A percentile compares a stretch with the other conserved stretches of the same genome.
Conservation (phyloP, 1,140 invertebrate species). For the Leptonema lineaticorne region DNA sequence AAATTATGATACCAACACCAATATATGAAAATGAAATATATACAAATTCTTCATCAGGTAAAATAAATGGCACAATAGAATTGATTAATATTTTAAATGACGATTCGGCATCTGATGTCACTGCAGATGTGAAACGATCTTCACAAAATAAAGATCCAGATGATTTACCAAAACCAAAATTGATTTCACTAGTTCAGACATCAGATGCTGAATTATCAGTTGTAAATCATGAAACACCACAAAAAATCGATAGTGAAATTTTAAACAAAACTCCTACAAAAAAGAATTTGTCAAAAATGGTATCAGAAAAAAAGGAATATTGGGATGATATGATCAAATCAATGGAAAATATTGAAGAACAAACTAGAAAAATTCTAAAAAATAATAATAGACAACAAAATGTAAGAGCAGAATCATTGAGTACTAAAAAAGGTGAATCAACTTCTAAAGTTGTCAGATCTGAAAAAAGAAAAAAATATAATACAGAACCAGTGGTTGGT, state of each 20-base stretch:
- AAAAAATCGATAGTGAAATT: slow-evolving; percentile 5
- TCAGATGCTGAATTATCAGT: slow-evolving; percentile 54
- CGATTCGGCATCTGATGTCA: slow-evolving; percentile 54
- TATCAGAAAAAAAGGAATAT: slow-evolving; percentile 55
- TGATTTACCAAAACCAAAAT: slow-evolving; percentile 45
- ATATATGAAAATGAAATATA: slow-evolving; percentile 31
- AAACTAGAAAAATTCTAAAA: slow-evolving; percentile 46
- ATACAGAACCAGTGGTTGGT: slow-evolving; percentile 31
- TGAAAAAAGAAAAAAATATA: slow-evolving; percentile 41
- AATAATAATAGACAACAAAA: slow-evolving; percentile 44
- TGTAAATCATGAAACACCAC: slow-evolving; percentile 50
- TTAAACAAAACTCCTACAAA: background rate
- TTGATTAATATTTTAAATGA: slow-evolving; percentile 44
- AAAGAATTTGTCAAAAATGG: slow-evolving; percentile 46
- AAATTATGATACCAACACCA: background rate
- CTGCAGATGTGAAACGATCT: slow-evolving; percentile 54
- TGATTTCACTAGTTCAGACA: slow-evolving; percentile 57
- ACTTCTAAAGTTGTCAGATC: slow-evolving; percentile 49
- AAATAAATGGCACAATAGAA: slow-evolving; percentile 10
- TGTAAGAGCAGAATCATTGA: slow-evolving; percentile 49
- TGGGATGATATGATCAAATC: slow-evolving; percentile 55
- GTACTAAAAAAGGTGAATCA: slow-evolving; percentile 52
- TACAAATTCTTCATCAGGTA: background rate
- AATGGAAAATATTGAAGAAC: slow-evolving; percentile 46
- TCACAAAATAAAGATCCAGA: slow-evolving; percentile 40